Percentiles rank a stretch among this genome's conserved stretches.
These are phyloP conservation scores for Clavelina lepadiformis DNA, from an alignment of 23 tunicate genomes.

Conservation along the genomic window DNA sequence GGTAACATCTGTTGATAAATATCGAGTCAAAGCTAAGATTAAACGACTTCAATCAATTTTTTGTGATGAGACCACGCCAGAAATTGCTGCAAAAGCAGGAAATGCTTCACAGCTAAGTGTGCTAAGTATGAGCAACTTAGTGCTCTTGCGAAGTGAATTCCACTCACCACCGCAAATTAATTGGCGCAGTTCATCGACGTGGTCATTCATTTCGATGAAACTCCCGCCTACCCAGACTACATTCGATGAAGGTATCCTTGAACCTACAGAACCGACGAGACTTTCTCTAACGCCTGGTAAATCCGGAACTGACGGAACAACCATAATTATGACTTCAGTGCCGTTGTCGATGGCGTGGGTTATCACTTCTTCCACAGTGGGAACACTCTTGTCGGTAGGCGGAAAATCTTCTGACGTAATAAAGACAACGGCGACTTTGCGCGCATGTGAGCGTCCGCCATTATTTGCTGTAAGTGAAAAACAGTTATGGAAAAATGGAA, in stretches of 20 bases:
- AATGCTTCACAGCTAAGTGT: no score
- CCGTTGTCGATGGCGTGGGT: constrained; percentile 3
- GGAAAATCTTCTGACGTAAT: constrained; percentile 9
- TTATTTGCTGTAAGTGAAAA: not conserved
- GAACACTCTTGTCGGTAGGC: not conserved
- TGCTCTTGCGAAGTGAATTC: no score
- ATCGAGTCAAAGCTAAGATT: no score
- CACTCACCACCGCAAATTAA: constrained; percentile 12
- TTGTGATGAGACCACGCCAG: no score
- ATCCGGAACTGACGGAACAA: constrained; percentile 3
- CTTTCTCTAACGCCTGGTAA: not conserved
- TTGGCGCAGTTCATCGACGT: constrained; percentile 1
- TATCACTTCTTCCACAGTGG: constrained; percentile 2
- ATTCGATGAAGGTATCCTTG: not conserved
- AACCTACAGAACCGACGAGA: constrained; percentile 1
- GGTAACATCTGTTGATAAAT: no score
- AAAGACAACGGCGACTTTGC: constrained; percentile 20
- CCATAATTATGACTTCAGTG: constrained; percentile 6
- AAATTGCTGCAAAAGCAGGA: no score
- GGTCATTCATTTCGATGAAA: constrained; percentile 5
- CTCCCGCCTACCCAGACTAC: not conserved
- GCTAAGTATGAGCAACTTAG: no score
- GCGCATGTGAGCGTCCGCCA: constrained; percentile 27
- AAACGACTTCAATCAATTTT: no score
- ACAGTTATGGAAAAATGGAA: not conserved